phyloP scores from a whole-genome alignment of 2,797 vertebrate species.

The Bradypodion pumilum region DNA sequence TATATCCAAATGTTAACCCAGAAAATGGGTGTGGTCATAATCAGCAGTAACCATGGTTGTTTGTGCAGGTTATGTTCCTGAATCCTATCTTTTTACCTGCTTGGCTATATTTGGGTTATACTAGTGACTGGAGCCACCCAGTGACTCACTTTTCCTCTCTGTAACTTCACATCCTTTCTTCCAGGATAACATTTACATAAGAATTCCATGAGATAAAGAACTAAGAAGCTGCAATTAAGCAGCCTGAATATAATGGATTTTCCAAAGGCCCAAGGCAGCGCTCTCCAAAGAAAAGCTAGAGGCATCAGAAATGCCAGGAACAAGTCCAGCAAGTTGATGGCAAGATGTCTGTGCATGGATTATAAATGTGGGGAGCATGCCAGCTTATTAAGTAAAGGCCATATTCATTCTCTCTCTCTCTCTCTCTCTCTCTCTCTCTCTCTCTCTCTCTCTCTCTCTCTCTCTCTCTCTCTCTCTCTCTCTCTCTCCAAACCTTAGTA shows the following conservation, averaged over 20 bases:
- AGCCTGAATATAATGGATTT: constrained; percentile 67
- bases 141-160: constrained; percentile 29
- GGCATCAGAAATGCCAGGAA: constrained; percentile 67
- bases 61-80: background rate
- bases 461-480: constrained; percentile 24
- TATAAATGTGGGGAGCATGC: constrained; percentile 58
- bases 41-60: background rate
- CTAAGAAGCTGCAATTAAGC: constrained; percentile 66
- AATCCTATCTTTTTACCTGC: background rate
- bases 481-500: constrained; percentile 44
- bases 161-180: constrained; percentile 49
- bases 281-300: constrained; percentile 66
- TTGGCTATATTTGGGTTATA: background rate
- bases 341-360: constrained; percentile 67
- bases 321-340: constrained; percentile 62
- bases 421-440: constrained; percentile 12
- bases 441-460: background rate
- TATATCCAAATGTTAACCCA: background rate
- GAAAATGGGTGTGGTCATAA: background rate
- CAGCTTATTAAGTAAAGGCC: constrained; percentile 59
- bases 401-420: background rate
- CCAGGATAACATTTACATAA: constrained; percentile 67
- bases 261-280: constrained; percentile 60
- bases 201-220: constrained; percentile 63
- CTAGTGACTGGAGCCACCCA: background rate